Evolutionary conservation across 2,888 invertebrate genomes (phyloP), one percentile per base, ranked within the genome.

Genomic region (Opisthograptis luteolata): DNA sequence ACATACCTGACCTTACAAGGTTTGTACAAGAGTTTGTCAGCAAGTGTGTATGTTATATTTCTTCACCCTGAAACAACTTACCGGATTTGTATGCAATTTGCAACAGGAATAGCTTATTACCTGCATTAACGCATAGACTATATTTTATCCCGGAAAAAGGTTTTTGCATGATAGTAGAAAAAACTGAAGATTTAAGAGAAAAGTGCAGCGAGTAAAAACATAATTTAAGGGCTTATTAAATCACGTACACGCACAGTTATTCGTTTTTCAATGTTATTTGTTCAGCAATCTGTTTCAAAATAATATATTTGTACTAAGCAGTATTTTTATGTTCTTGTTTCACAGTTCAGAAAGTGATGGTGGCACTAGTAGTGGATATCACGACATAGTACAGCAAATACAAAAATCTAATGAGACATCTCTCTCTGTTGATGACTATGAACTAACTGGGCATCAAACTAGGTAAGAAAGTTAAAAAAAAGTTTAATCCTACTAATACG

Each of bases 1-100:
- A 87, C 31, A 81, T 93, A 34, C 86, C 86, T 25, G 85, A 92
- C 39, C 73, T 82, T 30, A 74, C 69, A 55, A 82, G 87, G 84
- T 92, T 77, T 58, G 44, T 77, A 19, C 75, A 14, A 17, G 20
- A 37, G 5, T 2, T n/a, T 31, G 7, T 3, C 7, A 17, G 15
- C 4, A 20, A n/a, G n/a, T n/a, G 8, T n/a, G 24, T 25, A 30
- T 6, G 9, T 19, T 19, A 40, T 47, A 25, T 2, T 8, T 17
- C 8, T n/a, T n/a, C n/a, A n/a, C n/a, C n/a, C n/a, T n/a, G n/a
- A n/a, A n/a, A n/a, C n/a, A n/a, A n/a, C n/a, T n/a, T n/a, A n/a
- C n/a, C n/a, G n/a, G n/a, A n/a, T n/a, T n/a, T n/a, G n/a, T n/a
- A n/a, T n/a, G n/a, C n/a, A n/a, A n/a, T n/a, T n/a, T n/a, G n/a